A percentile compares a stretch with the other conserved stretches of the same genome.
These are phyloP conservation scores for Lissocephala sabroskyi DNA, from an alignment of 2,888 invertebrate species.

Conservation along the genomic window DNA sequence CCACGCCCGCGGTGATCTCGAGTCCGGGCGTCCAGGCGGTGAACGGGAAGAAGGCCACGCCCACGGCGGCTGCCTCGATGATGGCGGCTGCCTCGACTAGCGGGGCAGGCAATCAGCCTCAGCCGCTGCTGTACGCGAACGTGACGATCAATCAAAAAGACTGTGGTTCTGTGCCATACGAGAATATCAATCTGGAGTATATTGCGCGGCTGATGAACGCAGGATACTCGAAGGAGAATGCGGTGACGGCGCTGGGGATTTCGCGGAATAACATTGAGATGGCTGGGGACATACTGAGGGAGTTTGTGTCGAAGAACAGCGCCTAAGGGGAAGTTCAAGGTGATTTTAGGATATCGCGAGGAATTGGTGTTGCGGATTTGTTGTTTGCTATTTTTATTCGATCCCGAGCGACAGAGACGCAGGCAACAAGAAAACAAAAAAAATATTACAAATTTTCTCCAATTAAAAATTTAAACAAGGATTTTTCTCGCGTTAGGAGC, in stretches of 20 bases:
- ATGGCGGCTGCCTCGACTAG: slow-evolving; percentile 11
- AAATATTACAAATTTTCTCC: slow-evolving; percentile 22
- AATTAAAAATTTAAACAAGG: no score
- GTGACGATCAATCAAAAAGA: slow-evolving; percentile 73
- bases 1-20: not conserved
- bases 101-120: no score
- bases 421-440: slow-evolving; percentile 15
- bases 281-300: slow-evolving; percentile 95
- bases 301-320: slow-evolving; percentile 83
- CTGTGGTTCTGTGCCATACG: slow-evolving; percentile 79
- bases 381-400: slow-evolving; percentile 7
- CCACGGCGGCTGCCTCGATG: slow-evolving; percentile 5
- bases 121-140: slow-evolving; percentile 72
- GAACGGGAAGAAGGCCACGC: slow-evolving; percentile 35
- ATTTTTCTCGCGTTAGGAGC: slow-evolving; percentile 44
- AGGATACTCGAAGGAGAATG: slow-evolving; percentile 92
- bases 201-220: slow-evolving; percentile 90
- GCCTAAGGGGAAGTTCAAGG: slow-evolving; percentile 48
- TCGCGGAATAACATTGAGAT: slow-evolving; percentile 94
- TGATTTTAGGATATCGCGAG: slow-evolving; percentile 23
- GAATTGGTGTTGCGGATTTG: slow-evolving; percentile 5
- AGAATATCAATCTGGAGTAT: slow-evolving; percentile 92
- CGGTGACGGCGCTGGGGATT: slow-evolving; percentile 92
- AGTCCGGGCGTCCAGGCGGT: slow-evolving; percentile 14
- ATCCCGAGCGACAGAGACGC: not conserved